Evolutionary conservation across 30 jellyfish, hydroid and myxozoan species (phyloP), one percentile per base, ranked within the genome.

Genomic region (Hydractinia symbiolongicarpus): DNA sequence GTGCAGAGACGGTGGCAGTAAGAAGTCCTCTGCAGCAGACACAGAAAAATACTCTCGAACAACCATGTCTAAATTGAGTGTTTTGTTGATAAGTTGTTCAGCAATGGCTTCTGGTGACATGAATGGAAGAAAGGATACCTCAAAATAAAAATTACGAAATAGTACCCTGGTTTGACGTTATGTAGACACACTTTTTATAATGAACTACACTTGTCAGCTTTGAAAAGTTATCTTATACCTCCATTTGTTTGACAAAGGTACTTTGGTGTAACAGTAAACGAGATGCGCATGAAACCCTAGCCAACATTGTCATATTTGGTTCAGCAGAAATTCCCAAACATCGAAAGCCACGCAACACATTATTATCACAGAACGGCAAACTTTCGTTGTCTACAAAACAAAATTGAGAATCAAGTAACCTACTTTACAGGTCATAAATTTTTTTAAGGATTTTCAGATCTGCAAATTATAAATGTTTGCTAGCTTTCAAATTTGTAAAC

Each of bases 231-330:
- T 30, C 44, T 30, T 30, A 30, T 77, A 77, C 85, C 74, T 77
- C 85, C 85, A 77, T 77, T 54, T 77, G 85, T 50, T 77, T 77
- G 61, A 77, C 81, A 60, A 77, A 77, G 52, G 74, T 49, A 5
- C 54, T 11, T 66, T 77, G 85, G 53, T 54, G 85, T 9, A 77
- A 57, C 21, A 77, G 79, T 13, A 77, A 60, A 21, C 74, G 15
- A 55, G 44, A 30, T 50, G 85, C 66, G 4, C 85, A 77, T 0
- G 85, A 77, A 11, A 77, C 85, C 21, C 74, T 83, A 0, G 55
- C 85, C 55, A 77, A 7, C 61, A 77, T 20, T 5, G 62, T 17
- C 85, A 77, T 55, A 17, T 55, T 54, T 40, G 52, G 11, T 49
- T 77, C 85, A 4, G 54, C 82, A 60, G 78, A 8, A 54, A 66